These are phyloP conservation scores for Stenotaenia linearis DNA, from an alignment of 2,888 invertebrate species.

Conservation along the genomic window DNA sequence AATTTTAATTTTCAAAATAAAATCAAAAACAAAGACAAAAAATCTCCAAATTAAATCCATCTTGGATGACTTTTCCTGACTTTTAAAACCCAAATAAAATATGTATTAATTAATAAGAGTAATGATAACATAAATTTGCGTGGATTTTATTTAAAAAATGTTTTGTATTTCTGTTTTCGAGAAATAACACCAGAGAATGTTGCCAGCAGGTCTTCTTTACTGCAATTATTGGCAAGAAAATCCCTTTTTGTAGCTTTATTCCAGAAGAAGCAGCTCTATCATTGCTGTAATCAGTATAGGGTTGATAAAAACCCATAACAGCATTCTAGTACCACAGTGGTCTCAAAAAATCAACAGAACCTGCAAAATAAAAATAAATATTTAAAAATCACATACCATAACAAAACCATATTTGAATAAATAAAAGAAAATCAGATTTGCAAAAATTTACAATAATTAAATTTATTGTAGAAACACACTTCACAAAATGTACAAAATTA, in stretches of 20 bases:
- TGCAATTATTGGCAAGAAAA: neutral
- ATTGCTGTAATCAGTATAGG: constrained; percentile 11
- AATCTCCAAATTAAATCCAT: neutral
- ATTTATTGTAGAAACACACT: too few relatives aligned
- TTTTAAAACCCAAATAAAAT: constrained; percentile 1
- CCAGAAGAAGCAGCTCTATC: constrained; percentile 24
- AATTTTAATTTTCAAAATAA: neutral
- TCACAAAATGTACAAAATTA: too few relatives aligned
- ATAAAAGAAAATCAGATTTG: too few relatives aligned
- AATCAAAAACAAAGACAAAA: neutral
- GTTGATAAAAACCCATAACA: neutral
- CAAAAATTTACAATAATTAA: too few relatives aligned
- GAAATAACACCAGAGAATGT: constrained; percentile 10
- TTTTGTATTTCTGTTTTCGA: constrained; percentile 7
- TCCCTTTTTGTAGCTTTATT: constrained; percentile 26
- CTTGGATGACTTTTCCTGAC: constrained; percentile 6
- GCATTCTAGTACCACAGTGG: constrained; percentile 21
- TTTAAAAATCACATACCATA: too few relatives aligned
- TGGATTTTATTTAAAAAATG: neutral
- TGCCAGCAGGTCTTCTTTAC: constrained; percentile 15
- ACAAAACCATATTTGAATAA: too few relatives aligned
- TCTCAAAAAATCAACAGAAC: constrained; percentile 18
- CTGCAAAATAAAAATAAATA: neutral
- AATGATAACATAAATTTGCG: neutral
- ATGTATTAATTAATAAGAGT: neutral